Conservation (phyloP, 1,140 invertebrate species). For the Trichoplusia ni region DNA sequence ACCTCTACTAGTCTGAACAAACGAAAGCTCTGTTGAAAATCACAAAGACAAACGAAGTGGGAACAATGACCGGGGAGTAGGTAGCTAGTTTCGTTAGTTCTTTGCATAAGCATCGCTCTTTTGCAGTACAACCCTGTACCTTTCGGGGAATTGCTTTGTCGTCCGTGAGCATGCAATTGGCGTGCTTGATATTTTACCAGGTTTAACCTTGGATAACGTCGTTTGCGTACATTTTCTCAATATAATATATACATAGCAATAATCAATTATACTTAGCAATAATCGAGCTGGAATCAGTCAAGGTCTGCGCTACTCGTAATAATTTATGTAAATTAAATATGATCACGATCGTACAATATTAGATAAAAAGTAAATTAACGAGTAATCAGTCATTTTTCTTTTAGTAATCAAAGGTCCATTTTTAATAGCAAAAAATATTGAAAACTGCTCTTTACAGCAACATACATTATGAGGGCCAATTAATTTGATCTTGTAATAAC, state of each 20-base stretch:
- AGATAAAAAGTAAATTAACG: background rate
- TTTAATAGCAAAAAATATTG: too few species aligned
- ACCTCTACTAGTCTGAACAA: slow-evolving; percentile 38
- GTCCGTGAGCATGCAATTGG: slow-evolving; percentile 14
- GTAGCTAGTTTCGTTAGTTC: slow-evolving; percentile 29
- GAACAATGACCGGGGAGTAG: slow-evolving; percentile 43
- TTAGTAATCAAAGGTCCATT: too few species aligned
- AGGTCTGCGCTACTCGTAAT: background rate
- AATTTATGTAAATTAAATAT: background rate
- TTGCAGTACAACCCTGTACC: slow-evolving; percentile 19
- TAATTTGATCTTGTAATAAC: too few species aligned
- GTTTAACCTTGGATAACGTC: slow-evolving; percentile 9
- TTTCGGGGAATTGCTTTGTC: slow-evolving; percentile 25
- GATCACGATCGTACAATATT: background rate
- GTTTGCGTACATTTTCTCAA: background rate
- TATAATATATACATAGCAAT: slow-evolving; percentile 1
- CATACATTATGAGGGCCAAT: too few species aligned
- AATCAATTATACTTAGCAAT: background rate
- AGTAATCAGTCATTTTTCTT: too few species aligned
- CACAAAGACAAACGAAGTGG: slow-evolving; percentile 44
- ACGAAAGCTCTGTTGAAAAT: slow-evolving; percentile 47
- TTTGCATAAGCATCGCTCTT: slow-evolving; percentile 16
- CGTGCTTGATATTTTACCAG: slow-evolving; percentile 7
- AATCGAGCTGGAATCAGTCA: too few species aligned
- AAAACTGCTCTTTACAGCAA: too few species aligned